Base-by-base conservation (phyloP, 2,888 invertebrate species). In the Digitonthophagus gazella region DNA sequence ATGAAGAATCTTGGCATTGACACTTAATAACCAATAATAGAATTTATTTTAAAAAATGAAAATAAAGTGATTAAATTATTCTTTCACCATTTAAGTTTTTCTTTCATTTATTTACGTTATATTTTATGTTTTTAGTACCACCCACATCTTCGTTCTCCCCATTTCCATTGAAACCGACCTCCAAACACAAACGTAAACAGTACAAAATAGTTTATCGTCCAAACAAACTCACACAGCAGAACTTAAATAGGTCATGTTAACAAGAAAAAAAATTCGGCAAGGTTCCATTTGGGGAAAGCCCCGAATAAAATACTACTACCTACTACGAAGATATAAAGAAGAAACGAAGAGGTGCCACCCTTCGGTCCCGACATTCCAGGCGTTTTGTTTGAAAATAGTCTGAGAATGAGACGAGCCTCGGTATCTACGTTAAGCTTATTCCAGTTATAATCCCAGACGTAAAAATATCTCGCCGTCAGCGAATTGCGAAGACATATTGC, bases 401-500 rank as follows among this genome's bases (percentile, higher is more conserved):
- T 54, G 22, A 66, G 66, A 69, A 66, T 69, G 69, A 69, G 65
- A 61, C 61, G 18, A 19, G 61, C 61, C 19, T 15, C 61, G 61
- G 61, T 19, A 20, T 61, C 61, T 61, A n/a, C 61, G 14, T 20
- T 66, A 61, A 66, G 65, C 58, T 65, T 68, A 68, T 57, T 64
- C 57, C 68, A 56, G 64, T 68, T 68, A 68, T 64, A 68, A 68
- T 68, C 64, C 22, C 14, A 63, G 69, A 67, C 55, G 66, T 69
- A 69, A 69, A 69, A 69, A 69, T 69, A 69, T 63, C 69, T 58
- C 58, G 44, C 64, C 69, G 69, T 69, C 69, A 69, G 69, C 66
- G 69, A 69, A 69, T 69, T 61, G 66, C 63, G 20, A 28, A 68
- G 57, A 54, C 65, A 64, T 68, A 68, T 68, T 65, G 68, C 68